Base-by-base conservation (phyloP, 2,797 vertebrate species). In the Tamandua tetradactyla region DNA sequence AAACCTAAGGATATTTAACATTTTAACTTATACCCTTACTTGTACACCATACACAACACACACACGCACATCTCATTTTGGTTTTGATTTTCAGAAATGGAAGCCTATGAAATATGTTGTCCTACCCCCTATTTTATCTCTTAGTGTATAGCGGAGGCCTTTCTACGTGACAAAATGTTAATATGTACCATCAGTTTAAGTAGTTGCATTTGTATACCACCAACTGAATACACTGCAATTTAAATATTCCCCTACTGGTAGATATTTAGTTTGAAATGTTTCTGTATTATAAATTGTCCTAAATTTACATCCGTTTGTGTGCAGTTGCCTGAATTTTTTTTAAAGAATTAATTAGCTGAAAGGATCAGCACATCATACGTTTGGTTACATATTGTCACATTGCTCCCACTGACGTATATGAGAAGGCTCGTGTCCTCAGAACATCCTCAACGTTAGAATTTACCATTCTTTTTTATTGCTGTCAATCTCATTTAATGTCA, bases 11-110 rank as follows among this genome's bases (percentile, higher is more conserved):
- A 55, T 61, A 62, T 93, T 94, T 81, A 75, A 87, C 8, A 68
- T 71, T 64, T 89, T 92, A n/a, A 83, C 59, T 82, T 91, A 69
- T 15, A 71, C 32, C 2, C 13, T 64, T 61, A 40, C 14, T 42
- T 13, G 57, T 8, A 44, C 8, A 74, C 5, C 22, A 64, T 17
- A 74, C 1, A 32, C 23, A 79, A 59, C 17, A 61, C n/a, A 40
- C 47, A 69, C n/a, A 20, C 72, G 11, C 17, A 32, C 2, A 6
- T 9, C 10, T 89, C n/a, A 37, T 64, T 74, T 76, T 49, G 8
- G 9, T 72, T 96, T 93, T 71, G 17, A 12, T 85, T 94, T 89
- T 59, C 23, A 91, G 89, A 95, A 94, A 47, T 61, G 18, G 23
- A 91, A 76, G 0, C 15, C 25, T 76, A 71, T 59, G 14, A 80